These are phyloP conservation scores for Hoplodrina blanda DNA, from an alignment of 2,888 invertebrate species.

Conservation along the genomic window DNA sequence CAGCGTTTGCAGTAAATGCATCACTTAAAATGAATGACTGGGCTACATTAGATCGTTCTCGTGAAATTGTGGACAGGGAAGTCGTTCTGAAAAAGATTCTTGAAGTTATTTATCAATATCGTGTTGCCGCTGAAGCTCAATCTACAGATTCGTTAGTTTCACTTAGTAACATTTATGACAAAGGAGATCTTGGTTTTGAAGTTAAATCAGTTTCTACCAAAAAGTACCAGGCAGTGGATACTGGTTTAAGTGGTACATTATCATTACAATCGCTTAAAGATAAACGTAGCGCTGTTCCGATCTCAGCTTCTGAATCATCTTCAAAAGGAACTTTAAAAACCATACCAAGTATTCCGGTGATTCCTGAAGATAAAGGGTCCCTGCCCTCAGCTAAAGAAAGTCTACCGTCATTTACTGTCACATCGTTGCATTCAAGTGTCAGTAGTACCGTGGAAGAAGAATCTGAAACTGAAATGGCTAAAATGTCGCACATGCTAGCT, in stretches of 20 bases:
- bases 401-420: slow-evolving; percentile 77
- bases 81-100: slow-evolving; percentile 90
- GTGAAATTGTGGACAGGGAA: slow-evolving; percentile 86
- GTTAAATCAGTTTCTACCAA: slow-evolving; percentile 78
- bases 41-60: slow-evolving; percentile 77
- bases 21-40: slow-evolving; percentile 90
- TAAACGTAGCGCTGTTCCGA: slow-evolving; percentile 25
- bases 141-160: slow-evolving; percentile 88
- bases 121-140: slow-evolving; percentile 78
- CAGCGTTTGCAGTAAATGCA: slow-evolving; percentile 90
- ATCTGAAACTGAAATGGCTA: slow-evolving; percentile 68
- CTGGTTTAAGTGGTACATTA: background rate
- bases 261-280: slow-evolving; percentile 30
- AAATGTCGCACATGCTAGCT: slow-evolving; percentile 76
- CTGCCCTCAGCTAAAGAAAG: slow-evolving; percentile 76
- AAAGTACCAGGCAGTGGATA: slow-evolving; percentile 4
- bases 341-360: slow-evolving; percentile 79
- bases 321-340: slow-evolving; percentile 80
- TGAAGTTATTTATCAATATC: slow-evolving; percentile 84
- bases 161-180: slow-evolving; percentile 89
- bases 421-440: slow-evolving; percentile 76
- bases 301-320: slow-evolving; percentile 37
- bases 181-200: slow-evolving; percentile 92
- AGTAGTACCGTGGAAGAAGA: slow-evolving; percentile 56
- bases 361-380: slow-evolving; percentile 71